These are phyloP conservation scores for Netelia virgata DNA, from an alignment of 2,888 invertebrate species.

Conservation along the genomic window DNA sequence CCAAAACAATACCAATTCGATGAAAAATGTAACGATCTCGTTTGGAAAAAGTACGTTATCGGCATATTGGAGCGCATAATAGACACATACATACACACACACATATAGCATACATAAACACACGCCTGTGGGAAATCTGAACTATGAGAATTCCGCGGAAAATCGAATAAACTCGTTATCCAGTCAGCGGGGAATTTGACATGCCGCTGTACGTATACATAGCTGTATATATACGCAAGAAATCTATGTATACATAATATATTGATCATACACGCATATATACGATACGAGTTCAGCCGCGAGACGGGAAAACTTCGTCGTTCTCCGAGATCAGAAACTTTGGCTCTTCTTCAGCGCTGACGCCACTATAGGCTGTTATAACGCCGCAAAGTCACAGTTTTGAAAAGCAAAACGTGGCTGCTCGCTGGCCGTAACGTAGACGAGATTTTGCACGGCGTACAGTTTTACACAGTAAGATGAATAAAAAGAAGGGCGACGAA, in stretches of 20 bases:
- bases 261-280: background rate
- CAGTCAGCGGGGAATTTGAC: conserved; percentile 42
- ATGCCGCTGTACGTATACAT: conserved; percentile 5
- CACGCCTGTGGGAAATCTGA: conserved; percentile 1
- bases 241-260: conserved; percentile 18
- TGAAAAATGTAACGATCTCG: too few species aligned
- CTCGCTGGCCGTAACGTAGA: conserved; percentile 5
- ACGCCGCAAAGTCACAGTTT: background rate
- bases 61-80: background rate
- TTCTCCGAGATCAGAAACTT: conserved; percentile 63
- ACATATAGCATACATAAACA: too few species aligned
- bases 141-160: conserved; percentile 13
- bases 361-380: conserved; percentile 8
- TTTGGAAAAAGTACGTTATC: background rate
- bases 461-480: conserved; percentile 29
- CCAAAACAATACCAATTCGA: too few species aligned
- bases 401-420: background rate
- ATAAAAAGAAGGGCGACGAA: conserved; percentile 24
- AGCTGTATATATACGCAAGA: background rate
- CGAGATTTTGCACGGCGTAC: conserved; percentile 29
- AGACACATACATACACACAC: background rate
- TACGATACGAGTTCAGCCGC: background rate
- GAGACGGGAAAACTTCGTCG: conserved; percentile 63
- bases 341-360: conserved; percentile 37
- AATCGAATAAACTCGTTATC: conserved; percentile 51